Base-by-base conservation (phyloP, 2,888 invertebrate genomes). In the Caenorhabditis sinica region DNA sequence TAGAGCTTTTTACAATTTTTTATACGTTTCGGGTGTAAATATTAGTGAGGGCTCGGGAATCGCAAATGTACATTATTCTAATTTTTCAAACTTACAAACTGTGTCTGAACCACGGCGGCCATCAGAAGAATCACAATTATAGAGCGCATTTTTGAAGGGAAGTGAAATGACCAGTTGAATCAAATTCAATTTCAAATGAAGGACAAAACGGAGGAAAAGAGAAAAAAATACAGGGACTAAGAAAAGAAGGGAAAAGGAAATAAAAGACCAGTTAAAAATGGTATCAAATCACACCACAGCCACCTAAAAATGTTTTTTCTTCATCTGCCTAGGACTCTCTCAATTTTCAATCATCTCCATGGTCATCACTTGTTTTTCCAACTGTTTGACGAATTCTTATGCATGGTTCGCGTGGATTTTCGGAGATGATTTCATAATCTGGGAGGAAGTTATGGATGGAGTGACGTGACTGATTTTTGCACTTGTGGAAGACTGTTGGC, bases 201-300 rank as follows among this genome's bases (percentile, higher is more conserved):
- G 65, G 36, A 43, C 28, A 9, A 43, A 13, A 2, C 17, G 45
- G 20, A 58, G 60, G 33, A 13, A 33, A 56, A 11, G 30, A 49
- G 49, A 28, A 11, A 36, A n/a, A 60, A 36, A 53, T 36, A 53
- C 30, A 30, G 68, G 33, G 68, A 53, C 53, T 36, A 33, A 68
- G 28, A 28, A 49, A 11, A 33, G 28, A 28, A n/a, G 28, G 17
- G 23, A 63, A 20, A 43, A 23, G 63, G 63, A 23, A 43, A 63
- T 43, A 63, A 68, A 49, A 66, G 76, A 69, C 76, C 68, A 77
- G 76, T 77, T 61, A 69, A 68, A 60, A 49, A 45, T 77, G 68
- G 61, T 69, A 77, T 77, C 76, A 69, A 77, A 77, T 77, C 76
- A 69, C 17, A 17, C 33, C 20, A 23, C 30, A 1, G 9, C 69